Percentiles rank a stretch among this genome's conserved stretches.
Conservation (phyloP, 2,888 invertebrate genomes). For the Serrognathus titanus region DNA sequence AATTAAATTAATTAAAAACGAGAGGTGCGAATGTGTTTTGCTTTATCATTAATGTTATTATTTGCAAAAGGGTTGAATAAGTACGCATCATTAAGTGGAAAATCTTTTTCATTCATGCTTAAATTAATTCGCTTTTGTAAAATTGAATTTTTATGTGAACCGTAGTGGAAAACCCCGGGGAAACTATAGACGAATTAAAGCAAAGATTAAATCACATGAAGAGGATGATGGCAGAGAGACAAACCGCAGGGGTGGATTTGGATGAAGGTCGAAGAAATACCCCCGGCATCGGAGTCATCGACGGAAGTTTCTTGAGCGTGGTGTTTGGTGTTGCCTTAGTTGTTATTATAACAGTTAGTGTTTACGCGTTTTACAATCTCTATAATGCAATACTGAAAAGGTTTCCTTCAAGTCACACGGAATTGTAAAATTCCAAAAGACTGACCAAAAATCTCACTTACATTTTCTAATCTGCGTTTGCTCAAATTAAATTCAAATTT, state of each 20-base stretch:
- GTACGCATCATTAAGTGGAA: too few species aligned
- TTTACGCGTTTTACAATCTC: slow-evolving; percentile 82
- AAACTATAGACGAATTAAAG: slow-evolving; percentile 78
- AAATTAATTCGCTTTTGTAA: too few species aligned
- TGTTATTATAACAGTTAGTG: slow-evolving; percentile 76
- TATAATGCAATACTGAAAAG: slow-evolving; percentile 78
- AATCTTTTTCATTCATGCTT: too few species aligned
- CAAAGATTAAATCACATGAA: slow-evolving; percentile 78
- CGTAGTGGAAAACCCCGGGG: slow-evolving; percentile 39
- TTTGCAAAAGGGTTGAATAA: too few species aligned
- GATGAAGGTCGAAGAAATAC: slow-evolving; percentile 41
- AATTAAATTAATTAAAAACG: too few species aligned
- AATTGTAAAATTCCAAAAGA: slow-evolving; percentile 56
- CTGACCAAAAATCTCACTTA: not conserved
- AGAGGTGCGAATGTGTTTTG: too few species aligned
- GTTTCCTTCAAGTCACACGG: slow-evolving; percentile 76
- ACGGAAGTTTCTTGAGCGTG: slow-evolving; percentile 77
- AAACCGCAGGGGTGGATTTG: slow-evolving; percentile 52
- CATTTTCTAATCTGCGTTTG: not conserved
- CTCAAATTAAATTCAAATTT: not conserved
- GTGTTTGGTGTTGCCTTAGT: slow-evolving; percentile 76
- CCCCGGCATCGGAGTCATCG: slow-evolving; percentile 62
- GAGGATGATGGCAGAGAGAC: slow-evolving; percentile 72
- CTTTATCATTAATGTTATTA: too few species aligned
- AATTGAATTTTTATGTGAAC: too few species aligned